Base-by-base conservation (phyloP, 2,113 vertebrate genomes). In the Lampris megalopsis region DNA sequence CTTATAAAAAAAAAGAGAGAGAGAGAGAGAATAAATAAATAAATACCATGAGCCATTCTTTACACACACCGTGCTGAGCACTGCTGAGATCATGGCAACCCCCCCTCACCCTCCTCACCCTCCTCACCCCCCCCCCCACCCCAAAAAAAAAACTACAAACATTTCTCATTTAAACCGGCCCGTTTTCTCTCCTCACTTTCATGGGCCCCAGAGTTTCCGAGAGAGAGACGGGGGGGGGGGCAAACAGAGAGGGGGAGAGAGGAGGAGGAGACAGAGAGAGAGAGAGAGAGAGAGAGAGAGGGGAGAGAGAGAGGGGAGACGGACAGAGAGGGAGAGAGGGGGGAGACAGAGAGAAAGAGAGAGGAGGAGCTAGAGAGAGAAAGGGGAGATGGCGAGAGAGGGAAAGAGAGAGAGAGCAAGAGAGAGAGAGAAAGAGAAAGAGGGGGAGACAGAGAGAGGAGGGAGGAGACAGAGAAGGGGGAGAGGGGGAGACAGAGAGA, bases 161-260 rank as follows among this genome's bases (percentile, higher is more conserved):
- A 67, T 81, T 89, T 88, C 85, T 91, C 86, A 90, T 91, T 92
- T 90, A 88, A 80, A 75, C 68, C 79, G 37, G 76, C 78, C 77
- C 52, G 79, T 86, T 86, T 81, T 85, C 79, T 83, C 73, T 83
- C 80, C 83, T 80, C 85, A 77, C 88, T 84, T 89, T 90, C 86
- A 89, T 75, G 77, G 85, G 78, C 75, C 85, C 88, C n/a, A 81
- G 88, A 91, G 78, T 84, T 82, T 84, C 86, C 74, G 53, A 37
- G 58, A 79, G 70, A 69, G 77, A 75, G 82, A 52, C 74, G 64
- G 74, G 9, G 54, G 1, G 56, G 0, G 56, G 3, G 56, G 9
- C 3, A 9, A 1, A n/a, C n/a, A 52, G 50, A 37, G 56, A 36
- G 56, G 6, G 56, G 9, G 53, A 36, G 43, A 54, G 77, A 60